These are phyloP conservation scores for Bubalus kerabau DNA, from an alignment of 2,113 vertebrate species.

Conservation along the genomic window DNA sequence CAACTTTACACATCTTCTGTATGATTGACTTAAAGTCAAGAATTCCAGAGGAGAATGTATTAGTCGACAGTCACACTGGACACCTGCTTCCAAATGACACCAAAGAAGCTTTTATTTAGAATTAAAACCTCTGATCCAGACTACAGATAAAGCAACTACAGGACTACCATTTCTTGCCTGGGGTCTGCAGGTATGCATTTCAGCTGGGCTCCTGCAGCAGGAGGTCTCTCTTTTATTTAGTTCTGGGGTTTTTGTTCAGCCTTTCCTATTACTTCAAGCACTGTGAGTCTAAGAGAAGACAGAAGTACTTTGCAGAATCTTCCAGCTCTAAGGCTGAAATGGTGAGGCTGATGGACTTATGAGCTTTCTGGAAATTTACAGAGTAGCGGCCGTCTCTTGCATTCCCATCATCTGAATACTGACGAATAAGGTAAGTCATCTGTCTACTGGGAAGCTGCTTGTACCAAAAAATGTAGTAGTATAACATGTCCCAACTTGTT, in stretches of 20 bases:
- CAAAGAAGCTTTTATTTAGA: not conserved
- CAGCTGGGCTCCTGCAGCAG: not conserved
- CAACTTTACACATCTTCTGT: not conserved
- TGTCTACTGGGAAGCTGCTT: not conserved
- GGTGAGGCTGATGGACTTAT: no score
- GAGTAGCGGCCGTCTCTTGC: no score
- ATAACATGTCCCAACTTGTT: rapidly evolving
- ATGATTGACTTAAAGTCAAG: no score
- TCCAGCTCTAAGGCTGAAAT: no score
- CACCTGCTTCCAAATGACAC: not conserved
- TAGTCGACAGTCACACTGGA: not conserved
- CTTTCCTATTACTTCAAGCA: not conserved
- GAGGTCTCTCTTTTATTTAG: not conserved
- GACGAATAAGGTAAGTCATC: not conserved
- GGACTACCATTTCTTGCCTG: not conserved
- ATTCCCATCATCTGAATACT: no score
- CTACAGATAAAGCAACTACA: not conserved
- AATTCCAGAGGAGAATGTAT: not conserved
- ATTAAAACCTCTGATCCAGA: not conserved
- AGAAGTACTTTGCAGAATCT: no score
- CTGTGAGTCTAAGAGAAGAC: not conserved
- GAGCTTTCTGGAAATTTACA: no score
- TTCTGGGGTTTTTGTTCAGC: not conserved
- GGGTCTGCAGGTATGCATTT: not conserved
- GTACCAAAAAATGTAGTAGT: not conserved